phyloP scores from a whole-genome alignment of 1,140 invertebrate species.

The Drosophila guanche region DNA sequence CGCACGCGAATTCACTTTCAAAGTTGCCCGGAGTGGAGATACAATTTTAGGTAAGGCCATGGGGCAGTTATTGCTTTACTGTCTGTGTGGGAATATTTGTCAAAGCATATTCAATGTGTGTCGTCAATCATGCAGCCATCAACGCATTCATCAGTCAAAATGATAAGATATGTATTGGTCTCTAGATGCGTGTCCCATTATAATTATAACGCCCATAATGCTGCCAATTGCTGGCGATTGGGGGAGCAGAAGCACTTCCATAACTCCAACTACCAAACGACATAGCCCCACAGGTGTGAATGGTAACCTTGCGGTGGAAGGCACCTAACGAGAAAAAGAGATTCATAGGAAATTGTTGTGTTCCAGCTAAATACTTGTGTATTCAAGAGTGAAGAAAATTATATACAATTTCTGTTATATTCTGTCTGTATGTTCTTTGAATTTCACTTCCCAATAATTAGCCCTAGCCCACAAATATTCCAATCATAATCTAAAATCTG shows the following conservation, averaged over 20 bases:
- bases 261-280: constrained; percentile 37
- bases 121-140: constrained; percentile 54
- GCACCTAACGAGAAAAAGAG: not conserved
- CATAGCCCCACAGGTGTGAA: constrained; percentile 42
- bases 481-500: too few species aligned
- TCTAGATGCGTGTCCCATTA: constrained; percentile 49
- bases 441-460: too few species aligned
- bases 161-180: constrained; percentile 13
- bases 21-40: not conserved
- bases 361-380: too few species aligned
- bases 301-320: constrained; percentile 8
- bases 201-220: constrained; percentile 68
- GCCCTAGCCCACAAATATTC: too few species aligned
- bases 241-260: constrained; percentile 11
- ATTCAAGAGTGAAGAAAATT: too few species aligned
- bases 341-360: too few species aligned
- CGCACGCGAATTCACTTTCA: constrained; percentile 35
- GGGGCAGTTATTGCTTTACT: not conserved
- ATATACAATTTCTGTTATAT: too few species aligned
- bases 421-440: too few species aligned
- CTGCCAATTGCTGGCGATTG: constrained; percentile 7
- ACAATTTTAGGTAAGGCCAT: not conserved
- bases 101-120: constrained; percentile 2
- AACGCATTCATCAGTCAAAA: constrained; percentile 63
- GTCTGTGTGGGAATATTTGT: too few species aligned